Evolutionary conservation across 1,140 invertebrate species (phyloP), one percentile per base, ranked within the genome.

Genomic region (Leucophenga varia): DNA sequence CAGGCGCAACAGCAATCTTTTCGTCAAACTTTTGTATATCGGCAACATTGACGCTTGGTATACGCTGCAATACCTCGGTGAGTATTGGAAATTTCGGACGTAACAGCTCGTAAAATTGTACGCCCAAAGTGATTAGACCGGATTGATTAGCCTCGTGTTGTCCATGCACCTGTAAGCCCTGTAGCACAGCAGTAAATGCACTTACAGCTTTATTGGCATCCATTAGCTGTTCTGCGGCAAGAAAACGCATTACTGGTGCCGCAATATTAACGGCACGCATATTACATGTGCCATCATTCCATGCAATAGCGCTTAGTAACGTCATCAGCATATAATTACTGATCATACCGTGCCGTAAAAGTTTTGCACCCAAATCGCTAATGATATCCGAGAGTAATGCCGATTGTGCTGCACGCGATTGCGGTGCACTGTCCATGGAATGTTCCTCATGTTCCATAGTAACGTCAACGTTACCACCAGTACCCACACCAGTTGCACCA

Each of bases 21-120:
- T 93, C 90, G 73, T 94, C 91, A 48, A 94, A 85, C 46, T 88
- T 84, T 51, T 88, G 86, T 34, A 90, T 71, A 72, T 91, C 89
- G 1, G 85, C 82, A 16, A 81, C 81, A 79, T 85, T 89, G 7
- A 88, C 83, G 31, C 86, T 87, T 1, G 89, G 89, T 54, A 91
- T 88, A 57, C 85, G 83, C 59, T 85, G 83, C 79, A 89, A 82
- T 2, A 88, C 81, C 54, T 79, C 60, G 22, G 70, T 72, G 10
- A 85, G 78, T 50, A 81, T 80, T 1, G 87, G 84, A 63, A 88
- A 90, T 35, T 81, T 79, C 3, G 89, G 88, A 56, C 91, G 80
- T 20, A 93, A 75, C 36, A 85, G 79, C 72, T 93, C 90, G 70
- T 94, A 94, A 3, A 89, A 82, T 74, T 91, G 86, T 5, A 75